phyloP scores from a whole-genome alignment of 1,140 invertebrate genomes.

The Coptotermes formosanus region DNA sequence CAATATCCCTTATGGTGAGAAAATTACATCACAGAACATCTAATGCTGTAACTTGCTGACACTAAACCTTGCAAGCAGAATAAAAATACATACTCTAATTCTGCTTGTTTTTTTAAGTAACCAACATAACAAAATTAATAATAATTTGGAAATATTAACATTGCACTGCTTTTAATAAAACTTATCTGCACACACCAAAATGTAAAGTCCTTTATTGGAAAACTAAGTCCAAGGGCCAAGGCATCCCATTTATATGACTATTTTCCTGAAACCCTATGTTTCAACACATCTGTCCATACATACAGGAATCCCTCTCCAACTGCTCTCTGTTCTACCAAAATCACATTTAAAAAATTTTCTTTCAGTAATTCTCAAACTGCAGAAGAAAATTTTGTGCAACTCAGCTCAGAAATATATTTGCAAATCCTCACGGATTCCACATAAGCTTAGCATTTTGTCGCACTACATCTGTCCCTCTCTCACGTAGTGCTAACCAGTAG shows the following conservation, averaged over 20 bases:
- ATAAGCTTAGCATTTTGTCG: too few species aligned
- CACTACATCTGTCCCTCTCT: too few species aligned
- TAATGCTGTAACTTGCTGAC: neutral
- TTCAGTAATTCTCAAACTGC: too few species aligned
- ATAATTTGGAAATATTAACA: constrained; percentile 20
- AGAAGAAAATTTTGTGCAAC: too few species aligned
- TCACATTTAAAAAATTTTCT: neutral
- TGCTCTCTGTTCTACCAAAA: too few species aligned
- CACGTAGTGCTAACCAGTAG: too few species aligned
- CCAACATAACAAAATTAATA: constrained; percentile 23
- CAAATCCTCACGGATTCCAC: too few species aligned
- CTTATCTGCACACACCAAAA: neutral
- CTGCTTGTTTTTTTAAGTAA: constrained; percentile 1
- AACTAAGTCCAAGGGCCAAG: neutral
- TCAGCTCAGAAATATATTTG: too few species aligned
- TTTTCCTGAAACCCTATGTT: neutral
- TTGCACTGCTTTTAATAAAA: neutral
- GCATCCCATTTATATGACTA: neutral
- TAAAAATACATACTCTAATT: neutral
- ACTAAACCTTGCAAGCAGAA: neutral
- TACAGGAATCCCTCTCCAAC: too few species aligned
- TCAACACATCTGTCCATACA: too few species aligned
- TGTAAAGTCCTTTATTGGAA: neutral
- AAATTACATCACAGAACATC: neutral
- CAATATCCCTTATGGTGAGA: neutral